Percentiles rank a stretch among this genome's conserved stretches.
Evolutionary conservation across 2,113 vertebrate species (phyloP).

Genomic region (Lepus americanus): DNA sequence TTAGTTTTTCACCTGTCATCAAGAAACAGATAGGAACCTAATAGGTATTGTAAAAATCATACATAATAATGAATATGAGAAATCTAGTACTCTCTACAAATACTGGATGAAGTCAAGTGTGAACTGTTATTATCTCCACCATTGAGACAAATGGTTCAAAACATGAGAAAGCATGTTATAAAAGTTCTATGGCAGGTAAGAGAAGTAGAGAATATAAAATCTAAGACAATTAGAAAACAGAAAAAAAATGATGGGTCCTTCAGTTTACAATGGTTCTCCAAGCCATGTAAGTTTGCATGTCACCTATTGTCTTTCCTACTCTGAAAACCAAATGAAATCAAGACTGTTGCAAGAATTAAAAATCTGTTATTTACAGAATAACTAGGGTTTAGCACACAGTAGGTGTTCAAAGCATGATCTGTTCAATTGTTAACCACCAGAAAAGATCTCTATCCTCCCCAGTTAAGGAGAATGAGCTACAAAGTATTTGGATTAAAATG

Average conservation of each 20-base stretch:
- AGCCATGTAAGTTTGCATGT: background rate
- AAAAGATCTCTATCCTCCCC: conserved; percentile 25
- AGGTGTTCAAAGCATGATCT: background rate
- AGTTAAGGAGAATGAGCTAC: background rate
- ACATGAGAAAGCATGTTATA: background rate
- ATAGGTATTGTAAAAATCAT: background rate
- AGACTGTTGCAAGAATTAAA: background rate
- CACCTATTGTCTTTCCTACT: background rate
- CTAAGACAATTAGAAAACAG: background rate
- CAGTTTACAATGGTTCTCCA: background rate
- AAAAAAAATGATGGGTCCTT: background rate
- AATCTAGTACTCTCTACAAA: background rate
- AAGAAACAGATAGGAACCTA: background rate
- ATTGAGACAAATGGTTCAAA: background rate
- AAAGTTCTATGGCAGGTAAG: background rate
- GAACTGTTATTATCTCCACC: background rate
- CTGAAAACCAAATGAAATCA: conserved; percentile 23
- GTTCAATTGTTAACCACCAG: conserved; percentile 30
- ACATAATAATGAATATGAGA: background rate
- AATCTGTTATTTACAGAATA: background rate
- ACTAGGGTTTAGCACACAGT: background rate
- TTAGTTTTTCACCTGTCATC: conserved; percentile 21
- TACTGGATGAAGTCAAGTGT: background rate
- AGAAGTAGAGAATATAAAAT: background rate
- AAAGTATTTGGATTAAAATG: conserved; percentile 75